These are phyloP conservation scores for Mylabris phalerata DNA, from an alignment of 1,140 invertebrate genomes.

Conservation along the genomic window DNA sequence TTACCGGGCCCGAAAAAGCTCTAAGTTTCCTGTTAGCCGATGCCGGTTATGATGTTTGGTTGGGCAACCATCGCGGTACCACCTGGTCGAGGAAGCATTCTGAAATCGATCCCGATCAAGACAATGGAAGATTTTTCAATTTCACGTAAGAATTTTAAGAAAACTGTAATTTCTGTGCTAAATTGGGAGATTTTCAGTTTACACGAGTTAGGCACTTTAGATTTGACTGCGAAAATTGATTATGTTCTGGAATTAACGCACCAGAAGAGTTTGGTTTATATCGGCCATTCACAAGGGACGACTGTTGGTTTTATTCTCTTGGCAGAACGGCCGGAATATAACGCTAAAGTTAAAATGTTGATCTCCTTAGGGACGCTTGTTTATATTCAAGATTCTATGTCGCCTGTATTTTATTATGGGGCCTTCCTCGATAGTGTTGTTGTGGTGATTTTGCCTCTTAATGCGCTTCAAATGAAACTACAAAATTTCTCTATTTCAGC, in stretches of 20 bases:
- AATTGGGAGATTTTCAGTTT: slow-evolving; percentile 46
- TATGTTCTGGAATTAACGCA: slow-evolving; percentile 48
- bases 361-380: slow-evolving; percentile 54
- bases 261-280: slow-evolving; percentile 45
- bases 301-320: slow-evolving; percentile 48
- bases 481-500: too few relatives aligned
- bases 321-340: slow-evolving; percentile 47
- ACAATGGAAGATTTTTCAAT: slow-evolving; percentile 4
- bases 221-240: slow-evolving; percentile 56
- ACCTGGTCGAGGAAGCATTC: slow-evolving; percentile 7
- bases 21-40: slow-evolving; percentile 54
- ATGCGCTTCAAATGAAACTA: too few relatives aligned
- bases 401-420: too few relatives aligned
- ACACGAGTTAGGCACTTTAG: slow-evolving; percentile 60
- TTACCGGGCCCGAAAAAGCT: slow-evolving; percentile 28
- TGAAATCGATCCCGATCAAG: background rate
- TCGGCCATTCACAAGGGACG: slow-evolving; percentile 55
- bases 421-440: too few relatives aligned
- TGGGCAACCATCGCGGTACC: slow-evolving; percentile 50
- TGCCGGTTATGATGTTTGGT: slow-evolving; percentile 59
- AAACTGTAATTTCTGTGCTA: slow-evolving; percentile 22
- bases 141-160: background rate
- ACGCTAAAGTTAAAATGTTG: slow-evolving; percentile 46
- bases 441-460: too few relatives aligned
- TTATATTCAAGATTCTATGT: slow-evolving; percentile 36